Percentiles rank a stretch among this genome's conserved stretches.
These are phyloP conservation scores for Cliona cf. orientalis DNA, from an alignment of 37 sponge, comb jelly and placozoan species.

Conservation along the genomic window DNA sequence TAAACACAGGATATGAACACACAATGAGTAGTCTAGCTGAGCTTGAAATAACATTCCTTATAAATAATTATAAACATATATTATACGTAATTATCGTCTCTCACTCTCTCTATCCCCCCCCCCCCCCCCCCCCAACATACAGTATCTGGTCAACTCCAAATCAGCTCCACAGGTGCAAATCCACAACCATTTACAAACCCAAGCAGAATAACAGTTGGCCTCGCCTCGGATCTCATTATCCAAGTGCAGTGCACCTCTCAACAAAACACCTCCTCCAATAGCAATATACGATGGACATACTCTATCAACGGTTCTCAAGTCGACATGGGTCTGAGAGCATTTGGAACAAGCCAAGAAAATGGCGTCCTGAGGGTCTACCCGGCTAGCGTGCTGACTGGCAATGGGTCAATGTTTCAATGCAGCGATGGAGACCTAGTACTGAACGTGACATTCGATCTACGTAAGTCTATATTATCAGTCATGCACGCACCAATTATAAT, in stretches of 20 bases:
- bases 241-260: slow-evolving; percentile 2
- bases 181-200: too few species aligned
- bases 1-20: too few species aligned
- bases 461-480: neutral
- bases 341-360: slow-evolving; percentile 3
- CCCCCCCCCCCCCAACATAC: too few species aligned
- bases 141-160: too few species aligned
- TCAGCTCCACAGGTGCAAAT: too few species aligned
- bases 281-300: neutral
- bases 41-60: too few species aligned
- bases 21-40: too few species aligned
- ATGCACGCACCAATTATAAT: neutral
- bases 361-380: slow-evolving; percentile 18
- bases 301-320: neutral
- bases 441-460: neutral
- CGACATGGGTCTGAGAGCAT: neutral
- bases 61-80: too few species aligned
- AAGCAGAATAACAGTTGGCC: neutral
- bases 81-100: too few species aligned
- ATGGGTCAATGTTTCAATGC: neutral
- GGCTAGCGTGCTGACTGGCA: neutral
- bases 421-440: neutral
- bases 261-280: neutral
- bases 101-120: too few species aligned
- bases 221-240: neutral